Evolutionary conservation across 30 jellyfish, hydroid and myxozoan species (phyloP), one percentile per base, ranked within the genome.

Genomic region (Turritopsis rubra): DNA sequence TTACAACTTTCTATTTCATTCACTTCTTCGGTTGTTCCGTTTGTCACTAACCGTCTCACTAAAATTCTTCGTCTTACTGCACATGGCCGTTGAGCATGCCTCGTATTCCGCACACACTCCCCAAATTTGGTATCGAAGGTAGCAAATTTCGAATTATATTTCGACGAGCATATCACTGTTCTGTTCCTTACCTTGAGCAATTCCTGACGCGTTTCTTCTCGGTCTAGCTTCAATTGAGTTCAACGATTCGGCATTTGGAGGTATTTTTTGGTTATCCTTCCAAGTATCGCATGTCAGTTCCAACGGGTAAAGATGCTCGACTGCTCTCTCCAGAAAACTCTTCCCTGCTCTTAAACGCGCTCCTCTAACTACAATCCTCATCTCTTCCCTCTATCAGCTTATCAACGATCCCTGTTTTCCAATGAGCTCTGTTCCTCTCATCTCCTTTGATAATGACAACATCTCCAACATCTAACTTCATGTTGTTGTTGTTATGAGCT

Each of bases 291-390:
- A 54, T n/a, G n/a, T 54, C 26, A 87, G 66, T 68, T 87, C 93
- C 26, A 81, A 65, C 22, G 92, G 89, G 66, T 71, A 87, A 5
- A 87, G 83, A 24, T 41, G 81, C 52, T 88, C 88, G 65, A 84
- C 53, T 23, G 96, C 90, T 54, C 96, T 52, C 29, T 88, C 96
- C 71, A 88, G 3, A 18, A 22, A 24, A 27, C 72, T 18, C 29
- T 84, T 83, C 72, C 84, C 88, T 22, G 92, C 75, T 54, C 84
- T 7, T 75, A 75, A 73, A 52, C 83, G 65, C 16, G 85, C 90
- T 27, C 70, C 96, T 83, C 96, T 22, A 21, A 84, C 82, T 0
- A 89, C 84, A 21, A n/a, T n/a, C n/a, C n/a, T 88, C 94, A 75
- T 89, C 96, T 52, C 79, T 26, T 16, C 96, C 89, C 29, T 53